These are phyloP conservation scores for Tortricodes alternella DNA, from an alignment of 2,888 invertebrate species.

Conservation along the genomic window DNA sequence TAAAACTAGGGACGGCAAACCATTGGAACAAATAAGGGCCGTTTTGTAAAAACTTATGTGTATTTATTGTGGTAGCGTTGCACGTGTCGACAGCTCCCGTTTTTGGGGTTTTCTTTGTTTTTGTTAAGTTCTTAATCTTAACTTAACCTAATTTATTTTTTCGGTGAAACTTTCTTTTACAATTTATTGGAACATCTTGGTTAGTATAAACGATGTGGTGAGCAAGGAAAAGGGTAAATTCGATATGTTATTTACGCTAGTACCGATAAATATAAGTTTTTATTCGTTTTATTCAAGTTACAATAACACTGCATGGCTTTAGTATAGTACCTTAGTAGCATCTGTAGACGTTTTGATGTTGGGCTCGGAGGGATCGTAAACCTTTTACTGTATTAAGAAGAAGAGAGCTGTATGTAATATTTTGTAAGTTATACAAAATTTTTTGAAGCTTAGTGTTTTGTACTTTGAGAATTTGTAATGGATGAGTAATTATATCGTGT, in stretches of 20 bases:
- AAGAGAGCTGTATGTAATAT: too few relatives aligned
- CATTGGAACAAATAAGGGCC: not conserved
- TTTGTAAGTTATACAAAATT: too few relatives aligned
- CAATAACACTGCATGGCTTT: conserved; percentile 27
- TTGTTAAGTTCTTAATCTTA: conserved; percentile 63
- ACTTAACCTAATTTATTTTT: conserved; percentile 18
- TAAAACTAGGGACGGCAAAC: conserved; percentile 4
- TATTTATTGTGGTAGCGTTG: conserved; percentile 36
- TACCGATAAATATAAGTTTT: conserved; percentile 27
- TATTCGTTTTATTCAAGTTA: conserved; percentile 23
- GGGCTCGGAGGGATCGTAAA: conserved; percentile 40
- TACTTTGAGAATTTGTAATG: too few relatives aligned
- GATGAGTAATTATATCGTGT: too few relatives aligned
- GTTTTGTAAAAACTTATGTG: not conserved
- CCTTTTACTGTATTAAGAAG: conserved; percentile 33
- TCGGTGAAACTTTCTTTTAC: not conserved
- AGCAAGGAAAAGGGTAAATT: conserved; percentile 5
- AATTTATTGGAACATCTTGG: not conserved
- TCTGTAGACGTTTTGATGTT: conserved; percentile 54
- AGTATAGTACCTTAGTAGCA: conserved; percentile 44
- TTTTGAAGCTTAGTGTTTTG: too few relatives aligned
- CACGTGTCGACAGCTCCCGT: conserved; percentile 62
- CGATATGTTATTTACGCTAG: conserved; percentile 15
- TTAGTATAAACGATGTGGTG: not conserved
- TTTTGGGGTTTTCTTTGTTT: conserved; percentile 62